These are phyloP conservation scores for Parauchenoglanis punctatus DNA, from an alignment of 2,797 vertebrate species.

Conservation along the genomic window DNA sequence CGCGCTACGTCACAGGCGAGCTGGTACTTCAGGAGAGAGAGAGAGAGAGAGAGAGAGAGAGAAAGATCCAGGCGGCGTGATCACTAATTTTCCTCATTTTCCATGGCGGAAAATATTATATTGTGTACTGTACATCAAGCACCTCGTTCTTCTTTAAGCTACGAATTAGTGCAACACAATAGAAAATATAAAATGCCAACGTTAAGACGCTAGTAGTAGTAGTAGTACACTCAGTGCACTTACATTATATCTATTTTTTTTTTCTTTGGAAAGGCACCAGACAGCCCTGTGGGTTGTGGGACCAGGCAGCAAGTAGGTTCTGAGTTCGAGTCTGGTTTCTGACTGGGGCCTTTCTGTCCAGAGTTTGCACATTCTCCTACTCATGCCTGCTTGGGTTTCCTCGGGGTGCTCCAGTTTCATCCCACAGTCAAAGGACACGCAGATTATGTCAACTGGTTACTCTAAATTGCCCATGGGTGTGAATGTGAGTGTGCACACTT, in stretches of 20 bases:
- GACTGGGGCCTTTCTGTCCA: too few species aligned
- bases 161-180: background rate
- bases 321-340: too few species aligned
- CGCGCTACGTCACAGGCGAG: slow-evolving; percentile 52
- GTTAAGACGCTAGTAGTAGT: background rate
- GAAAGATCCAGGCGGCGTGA: background rate
- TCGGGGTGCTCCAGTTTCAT: too few species aligned
- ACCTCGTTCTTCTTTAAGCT: background rate
- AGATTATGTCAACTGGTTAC: too few species aligned
- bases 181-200: background rate
- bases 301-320: too few species aligned
- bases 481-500: too few species aligned
- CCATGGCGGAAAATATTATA: background rate
- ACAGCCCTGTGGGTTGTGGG: too few species aligned
- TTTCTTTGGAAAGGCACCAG: too few species aligned
- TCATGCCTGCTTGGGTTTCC: too few species aligned
- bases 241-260: background rate
- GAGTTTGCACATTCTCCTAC: too few species aligned
- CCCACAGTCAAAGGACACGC: too few species aligned
- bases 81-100: background rate
- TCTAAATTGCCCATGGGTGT: too few species aligned
- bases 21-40: slow-evolving; percentile 34
- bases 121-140: background rate
- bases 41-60: background rate
- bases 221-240: background rate